Evolutionary conservation across 2,797 vertebrate genomes (phyloP).

Genomic region (Hydrocynus forskahlii): DNA sequence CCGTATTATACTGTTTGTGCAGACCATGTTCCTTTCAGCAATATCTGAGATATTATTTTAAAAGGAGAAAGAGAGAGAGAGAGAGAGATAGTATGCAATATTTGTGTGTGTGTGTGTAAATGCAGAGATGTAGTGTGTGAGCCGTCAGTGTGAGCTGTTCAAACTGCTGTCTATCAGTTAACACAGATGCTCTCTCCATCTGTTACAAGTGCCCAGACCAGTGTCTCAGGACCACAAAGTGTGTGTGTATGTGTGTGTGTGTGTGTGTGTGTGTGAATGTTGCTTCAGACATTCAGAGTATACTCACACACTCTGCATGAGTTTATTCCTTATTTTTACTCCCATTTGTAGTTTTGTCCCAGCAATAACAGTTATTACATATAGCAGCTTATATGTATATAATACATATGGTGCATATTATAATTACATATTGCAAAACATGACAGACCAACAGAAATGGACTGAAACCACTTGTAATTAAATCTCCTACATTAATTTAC

Average conservation of each 20-base stretch:
- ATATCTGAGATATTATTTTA: not conserved
- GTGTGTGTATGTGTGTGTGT: slow-evolving; percentile 33
- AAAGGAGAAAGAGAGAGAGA: not conserved
- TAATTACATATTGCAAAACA: no score
- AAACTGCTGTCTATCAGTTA: slow-evolving; percentile 50
- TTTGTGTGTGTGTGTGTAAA: slow-evolving; percentile 20
- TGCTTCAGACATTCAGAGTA: no score
- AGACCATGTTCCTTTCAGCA: not conserved
- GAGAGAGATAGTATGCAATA: not conserved
- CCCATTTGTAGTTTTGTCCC: not conserved
- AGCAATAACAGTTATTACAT: not conserved
- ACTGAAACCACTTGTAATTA: no score
- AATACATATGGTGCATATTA: slow-evolving; percentile 9
- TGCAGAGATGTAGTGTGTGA: slow-evolving; percentile 31
- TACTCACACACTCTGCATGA: not conserved
- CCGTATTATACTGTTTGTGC: not conserved
- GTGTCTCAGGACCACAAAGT: slow-evolving; percentile 27
- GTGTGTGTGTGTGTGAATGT: slow-evolving; percentile 34
- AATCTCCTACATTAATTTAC: no score
- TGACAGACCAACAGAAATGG: no score
- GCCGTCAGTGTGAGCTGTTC: slow-evolving; percentile 39
- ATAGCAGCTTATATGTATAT: not conserved
- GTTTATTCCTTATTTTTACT: not conserved
- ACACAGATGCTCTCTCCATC: slow-evolving; percentile 59
- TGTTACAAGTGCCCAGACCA: slow-evolving; percentile 49